A percentile compares a stretch with the other conserved stretches of the same genome.
These are phyloP conservation scores for Ammodytes marinus DNA, from an alignment of 2,113 vertebrate species.

Conservation along the genomic window DNA sequence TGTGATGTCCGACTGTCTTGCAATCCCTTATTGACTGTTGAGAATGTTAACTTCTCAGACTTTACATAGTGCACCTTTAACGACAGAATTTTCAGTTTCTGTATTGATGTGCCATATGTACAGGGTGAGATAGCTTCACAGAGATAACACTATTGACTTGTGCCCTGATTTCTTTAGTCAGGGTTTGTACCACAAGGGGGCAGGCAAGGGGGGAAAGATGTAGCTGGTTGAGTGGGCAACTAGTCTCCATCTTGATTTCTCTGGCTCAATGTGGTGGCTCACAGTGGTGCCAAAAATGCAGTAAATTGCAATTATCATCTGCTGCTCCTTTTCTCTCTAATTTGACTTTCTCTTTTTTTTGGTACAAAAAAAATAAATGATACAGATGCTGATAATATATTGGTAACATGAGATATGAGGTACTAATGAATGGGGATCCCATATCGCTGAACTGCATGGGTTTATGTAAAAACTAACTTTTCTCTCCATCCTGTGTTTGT, in stretches of 20 bases:
- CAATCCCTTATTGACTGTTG: not conserved
- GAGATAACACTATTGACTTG: not conserved
- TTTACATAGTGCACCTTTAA: not conserved
- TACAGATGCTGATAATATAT: not conserved
- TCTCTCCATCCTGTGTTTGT: conserved; percentile 39
- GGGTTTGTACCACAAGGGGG: conserved; percentile 59
- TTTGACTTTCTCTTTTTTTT: not conserved
- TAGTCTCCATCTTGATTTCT: not conserved
- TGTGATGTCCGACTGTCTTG: not conserved
- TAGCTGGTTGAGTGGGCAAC: not conserved
- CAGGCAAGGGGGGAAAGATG: conserved; percentile 10
- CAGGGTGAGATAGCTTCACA: not conserved
- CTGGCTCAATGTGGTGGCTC: not conserved
- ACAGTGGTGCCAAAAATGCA: not conserved
- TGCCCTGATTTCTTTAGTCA: not conserved
- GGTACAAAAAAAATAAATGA: not conserved
- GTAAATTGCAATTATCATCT: not conserved
- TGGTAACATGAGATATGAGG: not conserved
- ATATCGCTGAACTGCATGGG: not conserved
- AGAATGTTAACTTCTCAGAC: too few species aligned
- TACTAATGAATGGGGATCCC: not conserved
- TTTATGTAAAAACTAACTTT: not conserved
- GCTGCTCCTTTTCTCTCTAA: not conserved
- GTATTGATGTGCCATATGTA: not conserved
- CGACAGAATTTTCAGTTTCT: not conserved